Evolutionary conservation across 2,888 invertebrate genomes (phyloP).

Genomic region (Megalurothrips usitatus): DNA sequence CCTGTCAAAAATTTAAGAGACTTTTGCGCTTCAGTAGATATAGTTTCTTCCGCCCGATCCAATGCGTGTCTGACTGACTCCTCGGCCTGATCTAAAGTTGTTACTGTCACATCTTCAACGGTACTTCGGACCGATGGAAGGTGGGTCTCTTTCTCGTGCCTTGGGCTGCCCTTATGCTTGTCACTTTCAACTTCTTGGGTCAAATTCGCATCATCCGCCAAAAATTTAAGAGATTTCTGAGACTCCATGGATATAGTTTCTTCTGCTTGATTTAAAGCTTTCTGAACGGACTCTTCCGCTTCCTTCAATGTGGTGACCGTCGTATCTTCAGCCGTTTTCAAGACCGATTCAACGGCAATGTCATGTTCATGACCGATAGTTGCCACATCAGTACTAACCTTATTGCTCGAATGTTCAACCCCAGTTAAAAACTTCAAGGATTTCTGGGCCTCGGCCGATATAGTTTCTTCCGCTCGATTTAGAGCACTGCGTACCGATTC

Average conservation of each 20-base stretch:
- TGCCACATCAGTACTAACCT: too few species aligned
- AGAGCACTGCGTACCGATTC: constrained; percentile 9
- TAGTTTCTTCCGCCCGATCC: neutral
- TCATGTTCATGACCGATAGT: too few species aligned
- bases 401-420: too few species aligned
- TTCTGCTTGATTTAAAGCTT: neutral
- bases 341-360: too few species aligned
- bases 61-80: neutral
- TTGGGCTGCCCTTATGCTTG: too few species aligned
- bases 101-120: neutral
- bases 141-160: too few species aligned
- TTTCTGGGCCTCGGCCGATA: neutral
- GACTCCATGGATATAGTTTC: neutral
- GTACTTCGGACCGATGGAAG: neutral
- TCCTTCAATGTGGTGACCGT: neutral
- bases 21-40: neutral
- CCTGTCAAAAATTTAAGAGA: neutral
- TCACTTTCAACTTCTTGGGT: too few species aligned
- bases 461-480: neutral
- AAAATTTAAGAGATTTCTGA: neutral
- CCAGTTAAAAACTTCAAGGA: neutral
- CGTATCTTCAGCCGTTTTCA: neutral
- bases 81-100: neutral
- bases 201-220: too few species aligned
- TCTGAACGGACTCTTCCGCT: neutral